phyloP scores from a whole-genome alignment of 35 echinoderm and acorn worm species.

The Amphiura filiformis region DNA sequence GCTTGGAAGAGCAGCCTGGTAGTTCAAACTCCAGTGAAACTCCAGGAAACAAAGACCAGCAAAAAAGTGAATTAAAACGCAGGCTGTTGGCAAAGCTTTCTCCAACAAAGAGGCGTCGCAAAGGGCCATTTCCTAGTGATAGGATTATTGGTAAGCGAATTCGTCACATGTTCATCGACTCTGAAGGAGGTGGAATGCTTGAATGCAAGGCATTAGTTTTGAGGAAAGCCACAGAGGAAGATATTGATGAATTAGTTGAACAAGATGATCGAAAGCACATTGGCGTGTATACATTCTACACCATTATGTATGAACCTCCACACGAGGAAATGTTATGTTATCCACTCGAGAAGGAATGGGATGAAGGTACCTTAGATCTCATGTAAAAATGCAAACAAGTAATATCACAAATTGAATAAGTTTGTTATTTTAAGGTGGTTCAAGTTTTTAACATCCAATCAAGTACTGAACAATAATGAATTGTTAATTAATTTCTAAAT shows the following conservation, averaged over 20 bases:
- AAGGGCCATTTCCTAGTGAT: slow-evolving; percentile 33
- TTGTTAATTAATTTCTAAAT: too few species aligned
- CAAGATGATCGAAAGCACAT: not conserved
- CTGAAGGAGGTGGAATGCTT: slow-evolving; percentile 28
- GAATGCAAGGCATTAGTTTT: slow-evolving; percentile 40
- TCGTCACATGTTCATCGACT: slow-evolving; percentile 9
- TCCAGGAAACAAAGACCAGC: slow-evolving; percentile 2
- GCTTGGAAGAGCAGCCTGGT: too few species aligned
- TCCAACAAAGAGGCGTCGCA: slow-evolving; percentile 10
- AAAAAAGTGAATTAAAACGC: not conserved
- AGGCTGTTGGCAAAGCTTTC: not conserved
- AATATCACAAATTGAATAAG: not conserved
- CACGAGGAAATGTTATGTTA: slow-evolving; percentile 20
- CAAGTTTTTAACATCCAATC: too few species aligned
- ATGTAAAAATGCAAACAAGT: not conserved
- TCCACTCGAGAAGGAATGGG: slow-evolving; percentile 18
- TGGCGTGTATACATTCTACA: slow-evolving; percentile 9
- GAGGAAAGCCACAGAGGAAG: slow-evolving; percentile 25
- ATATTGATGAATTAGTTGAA: slow-evolving; percentile 12
- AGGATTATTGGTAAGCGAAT: slow-evolving; percentile 16
- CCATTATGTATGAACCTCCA: slow-evolving; percentile 34
- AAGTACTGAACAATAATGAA: too few species aligned
- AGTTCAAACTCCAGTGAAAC: too few species aligned
- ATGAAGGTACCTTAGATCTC: not conserved
- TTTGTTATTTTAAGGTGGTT: too few species aligned